phyloP scores from a whole-genome alignment of 2,888 invertebrate genomes.

The Diplazon laetatorius region DNA sequence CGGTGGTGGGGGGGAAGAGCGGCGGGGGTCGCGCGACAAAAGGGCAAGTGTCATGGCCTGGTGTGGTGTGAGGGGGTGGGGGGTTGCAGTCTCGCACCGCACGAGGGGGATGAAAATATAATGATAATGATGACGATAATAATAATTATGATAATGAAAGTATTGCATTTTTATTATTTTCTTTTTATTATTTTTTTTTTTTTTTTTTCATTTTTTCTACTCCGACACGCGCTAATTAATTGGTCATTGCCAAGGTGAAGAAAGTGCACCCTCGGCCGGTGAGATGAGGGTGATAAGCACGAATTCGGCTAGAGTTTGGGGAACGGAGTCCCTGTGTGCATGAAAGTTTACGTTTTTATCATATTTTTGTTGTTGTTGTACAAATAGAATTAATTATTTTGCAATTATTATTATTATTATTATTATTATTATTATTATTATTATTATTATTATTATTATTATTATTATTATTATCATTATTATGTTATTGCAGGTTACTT shows the following conservation, averaged over 20 bases:
- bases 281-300: not conserved
- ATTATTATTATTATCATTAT: too few relatives aligned
- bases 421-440: too few relatives aligned
- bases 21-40: slow-evolving; percentile 43
- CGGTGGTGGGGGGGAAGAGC: slow-evolving; percentile 27
- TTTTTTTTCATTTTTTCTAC: too few relatives aligned
- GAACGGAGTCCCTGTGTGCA: not conserved
- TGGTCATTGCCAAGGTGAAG: slow-evolving; percentile 25
- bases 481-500: too few relatives aligned
- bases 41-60: slow-evolving; percentile 63
- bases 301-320: not conserved
- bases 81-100: slow-evolving; percentile 45
- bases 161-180: slow-evolving; percentile 33
- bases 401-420: too few relatives aligned
- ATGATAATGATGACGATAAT: not conserved
- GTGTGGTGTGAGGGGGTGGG: too few relatives aligned
- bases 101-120: too few relatives aligned
- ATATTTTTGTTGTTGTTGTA: not conserved
- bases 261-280: slow-evolving; percentile 9
- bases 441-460: too few relatives aligned
- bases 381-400: not conserved
- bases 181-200: too few relatives aligned
- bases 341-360: not conserved
- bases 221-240: slow-evolving; percentile 55
- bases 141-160: slow-evolving; percentile 7